These are phyloP conservation scores for Guaruba guarouba DNA, from an alignment of 2,113 vertebrate species.

Conservation along the genomic window DNA sequence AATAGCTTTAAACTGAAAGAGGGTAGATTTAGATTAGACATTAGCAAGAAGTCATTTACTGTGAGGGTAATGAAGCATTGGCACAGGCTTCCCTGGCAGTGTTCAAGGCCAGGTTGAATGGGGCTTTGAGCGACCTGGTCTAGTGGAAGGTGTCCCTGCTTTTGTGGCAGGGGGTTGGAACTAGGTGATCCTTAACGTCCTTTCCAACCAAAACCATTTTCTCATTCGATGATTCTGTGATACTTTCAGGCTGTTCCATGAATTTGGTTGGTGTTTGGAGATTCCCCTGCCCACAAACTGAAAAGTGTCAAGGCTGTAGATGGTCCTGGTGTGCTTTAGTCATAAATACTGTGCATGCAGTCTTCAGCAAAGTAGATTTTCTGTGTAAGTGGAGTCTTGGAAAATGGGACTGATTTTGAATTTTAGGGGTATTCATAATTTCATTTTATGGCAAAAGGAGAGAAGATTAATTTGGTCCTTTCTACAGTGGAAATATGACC, in stretches of 20 bases:
- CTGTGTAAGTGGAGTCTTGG: neutral
- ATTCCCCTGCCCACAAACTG: neutral
- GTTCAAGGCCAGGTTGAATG: neutral
- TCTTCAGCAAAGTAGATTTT: neutral
- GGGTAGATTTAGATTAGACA: neutral
- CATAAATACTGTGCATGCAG: neutral
- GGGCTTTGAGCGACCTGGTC: neutral
- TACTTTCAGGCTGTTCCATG: neutral
- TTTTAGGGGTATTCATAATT: neutral
- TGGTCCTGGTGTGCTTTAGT: neutral
- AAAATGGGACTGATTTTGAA: neutral
- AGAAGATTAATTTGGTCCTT: neutral
- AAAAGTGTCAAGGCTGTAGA: neutral
- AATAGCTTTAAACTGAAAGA: neutral
- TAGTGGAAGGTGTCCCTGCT: neutral
- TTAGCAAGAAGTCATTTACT: neutral
- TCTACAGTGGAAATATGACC: neutral
- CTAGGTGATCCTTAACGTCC: neutral
- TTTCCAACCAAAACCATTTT: neutral
- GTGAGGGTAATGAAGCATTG: neutral
- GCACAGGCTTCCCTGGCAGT: neutral
- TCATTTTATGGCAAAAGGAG: neutral
- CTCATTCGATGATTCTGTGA: neutral
- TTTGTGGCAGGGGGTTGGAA: neutral
- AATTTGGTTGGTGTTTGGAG: neutral